A percentile compares a stretch with the other conserved stretches of the same genome.
These are phyloP conservation scores for Eremophila alpestris DNA, from an alignment of 2,797 vertebrate species.

Conservation along the genomic window DNA sequence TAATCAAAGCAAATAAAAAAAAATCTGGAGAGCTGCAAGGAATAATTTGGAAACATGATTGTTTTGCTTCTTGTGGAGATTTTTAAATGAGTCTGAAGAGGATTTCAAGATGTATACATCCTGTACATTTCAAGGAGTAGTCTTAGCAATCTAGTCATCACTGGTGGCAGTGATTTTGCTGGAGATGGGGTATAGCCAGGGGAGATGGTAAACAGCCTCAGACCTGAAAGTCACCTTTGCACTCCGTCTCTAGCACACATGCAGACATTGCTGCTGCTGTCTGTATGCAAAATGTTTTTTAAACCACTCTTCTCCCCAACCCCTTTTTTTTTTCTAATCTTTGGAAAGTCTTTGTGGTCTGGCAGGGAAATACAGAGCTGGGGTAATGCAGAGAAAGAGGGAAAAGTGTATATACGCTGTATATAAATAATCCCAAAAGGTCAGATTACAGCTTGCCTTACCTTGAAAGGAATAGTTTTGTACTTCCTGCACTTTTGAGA, in stretches of 20 bases:
- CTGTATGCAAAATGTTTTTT: neutral
- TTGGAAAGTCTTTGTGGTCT: neutral
- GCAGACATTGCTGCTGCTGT: neutral
- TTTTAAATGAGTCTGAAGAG: neutral
- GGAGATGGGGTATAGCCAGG: neutral
- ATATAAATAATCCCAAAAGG: neutral
- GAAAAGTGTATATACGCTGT: neutral
- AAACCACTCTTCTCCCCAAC: rapidly evolving
- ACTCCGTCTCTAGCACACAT: neutral
- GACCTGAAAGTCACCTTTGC: neutral
- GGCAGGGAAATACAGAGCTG: neutral
- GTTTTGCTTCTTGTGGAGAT: neutral
- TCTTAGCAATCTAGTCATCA: neutral
- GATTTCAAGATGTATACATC: neutral
- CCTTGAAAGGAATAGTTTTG: neutral
- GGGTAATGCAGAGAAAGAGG: neutral
- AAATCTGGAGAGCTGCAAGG: neutral
- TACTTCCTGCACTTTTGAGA: neutral
- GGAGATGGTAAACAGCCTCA: neutral
- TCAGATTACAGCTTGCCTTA: neutral
- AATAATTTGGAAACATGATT: neutral
- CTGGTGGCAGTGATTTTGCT: neutral
- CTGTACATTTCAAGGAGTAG: neutral
- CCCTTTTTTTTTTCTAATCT: rapidly evolving
- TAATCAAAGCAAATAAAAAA: neutral